Evolutionary conservation across 2,113 vertebrate species (phyloP).

Genomic region (Lampris incognitus): DNA sequence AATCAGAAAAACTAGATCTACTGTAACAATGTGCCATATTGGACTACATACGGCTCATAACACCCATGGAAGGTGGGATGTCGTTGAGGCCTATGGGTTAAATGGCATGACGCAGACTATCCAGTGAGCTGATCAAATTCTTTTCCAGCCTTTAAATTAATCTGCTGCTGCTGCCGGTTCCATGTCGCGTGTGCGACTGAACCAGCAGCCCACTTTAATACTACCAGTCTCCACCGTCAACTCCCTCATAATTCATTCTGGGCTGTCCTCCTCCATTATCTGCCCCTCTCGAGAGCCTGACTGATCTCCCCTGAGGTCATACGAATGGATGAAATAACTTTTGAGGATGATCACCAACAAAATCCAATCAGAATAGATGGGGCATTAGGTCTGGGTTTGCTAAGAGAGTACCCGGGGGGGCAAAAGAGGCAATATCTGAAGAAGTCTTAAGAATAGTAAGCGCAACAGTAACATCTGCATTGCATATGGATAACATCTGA

Average conservation of each 20-base stretch:
- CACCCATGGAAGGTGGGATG: not conserved
- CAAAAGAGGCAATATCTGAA: not conserved
- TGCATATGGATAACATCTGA: not conserved
- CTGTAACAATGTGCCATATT: too few relatives aligned
- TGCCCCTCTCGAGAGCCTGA: not conserved
- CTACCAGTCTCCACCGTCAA: not conserved
- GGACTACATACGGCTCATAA: too few relatives aligned
- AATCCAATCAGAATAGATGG: not conserved
- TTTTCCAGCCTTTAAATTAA: not conserved
- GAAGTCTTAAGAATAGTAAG: not conserved
- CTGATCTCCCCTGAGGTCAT: constrained; percentile 12
- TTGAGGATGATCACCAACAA: not conserved
- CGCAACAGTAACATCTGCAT: not conserved
- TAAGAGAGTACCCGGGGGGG: not conserved
- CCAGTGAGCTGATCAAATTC: not conserved
- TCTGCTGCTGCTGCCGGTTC: not conserved
- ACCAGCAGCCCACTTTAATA: constrained; percentile 1
- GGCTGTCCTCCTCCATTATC: constrained; percentile 1
- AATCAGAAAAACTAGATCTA: not conserved
- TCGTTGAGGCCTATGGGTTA: not conserved
- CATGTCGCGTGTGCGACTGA: constrained; percentile 3
- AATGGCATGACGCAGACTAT: not conserved
- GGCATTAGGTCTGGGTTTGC: not conserved
- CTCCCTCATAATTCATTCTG: not conserved
- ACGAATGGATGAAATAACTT: constrained; percentile 8